Percentiles rank a stretch among this genome's conserved stretches.
These are phyloP conservation scores for Heliconius eleuchia DNA, from an alignment of 1,140 invertebrate species.

Conservation along the genomic window DNA sequence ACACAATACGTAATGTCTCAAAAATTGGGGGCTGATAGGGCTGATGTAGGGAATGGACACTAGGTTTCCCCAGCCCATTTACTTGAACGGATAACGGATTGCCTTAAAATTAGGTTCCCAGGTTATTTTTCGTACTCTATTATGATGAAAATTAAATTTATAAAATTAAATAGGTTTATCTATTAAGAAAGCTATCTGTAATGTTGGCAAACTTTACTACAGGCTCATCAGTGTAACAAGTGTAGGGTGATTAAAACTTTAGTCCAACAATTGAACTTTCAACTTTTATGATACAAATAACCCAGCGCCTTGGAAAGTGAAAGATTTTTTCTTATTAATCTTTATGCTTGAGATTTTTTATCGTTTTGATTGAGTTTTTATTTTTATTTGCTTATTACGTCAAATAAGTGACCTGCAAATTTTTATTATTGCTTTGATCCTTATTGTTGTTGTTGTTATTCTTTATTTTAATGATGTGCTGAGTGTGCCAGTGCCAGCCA, in stretches of 20 bases:
- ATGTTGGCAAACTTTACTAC: constrained; percentile 9
- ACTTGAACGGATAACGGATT: too few species aligned
- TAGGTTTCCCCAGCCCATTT: too few species aligned
- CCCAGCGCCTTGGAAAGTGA: constrained; percentile 9
- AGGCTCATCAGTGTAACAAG: constrained; percentile 13
- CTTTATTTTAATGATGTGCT: too few species aligned
- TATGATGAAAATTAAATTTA: neutral
- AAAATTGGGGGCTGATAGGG: too few species aligned
- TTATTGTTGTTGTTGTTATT: too few species aligned
- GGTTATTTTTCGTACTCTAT: too few species aligned
- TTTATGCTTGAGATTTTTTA: neutral
- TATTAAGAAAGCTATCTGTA: constrained; percentile 12
- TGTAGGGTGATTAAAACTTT: constrained; percentile 12
- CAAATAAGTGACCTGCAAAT: too few species aligned
- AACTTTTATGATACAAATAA: constrained; percentile 15
- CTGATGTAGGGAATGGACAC: too few species aligned
- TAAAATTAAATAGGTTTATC: neutral
- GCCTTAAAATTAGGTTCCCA: too few species aligned
- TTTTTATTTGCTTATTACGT: neutral
- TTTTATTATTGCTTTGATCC: too few species aligned
- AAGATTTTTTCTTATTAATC: neutral
- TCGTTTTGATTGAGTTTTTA: neutral
- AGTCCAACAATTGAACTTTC: neutral
- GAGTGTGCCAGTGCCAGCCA: too few species aligned
- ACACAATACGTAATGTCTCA: too few species aligned